These are phyloP conservation scores for Pardosa pseudoannulata DNA, from an alignment of 2,888 invertebrate species.

Conservation along the genomic window DNA sequence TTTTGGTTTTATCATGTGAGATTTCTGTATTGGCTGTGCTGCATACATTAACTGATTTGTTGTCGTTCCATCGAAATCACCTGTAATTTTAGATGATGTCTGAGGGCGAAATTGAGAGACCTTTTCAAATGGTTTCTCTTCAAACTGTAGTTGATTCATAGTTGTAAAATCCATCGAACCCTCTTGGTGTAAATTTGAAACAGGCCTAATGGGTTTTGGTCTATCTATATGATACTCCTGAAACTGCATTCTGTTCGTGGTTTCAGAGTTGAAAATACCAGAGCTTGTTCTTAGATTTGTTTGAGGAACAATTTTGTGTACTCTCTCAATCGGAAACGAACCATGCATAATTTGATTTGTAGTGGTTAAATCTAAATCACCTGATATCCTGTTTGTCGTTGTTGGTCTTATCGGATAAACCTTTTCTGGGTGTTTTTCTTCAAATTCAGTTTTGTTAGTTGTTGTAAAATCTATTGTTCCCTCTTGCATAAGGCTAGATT, in stretches of 20 bases:
- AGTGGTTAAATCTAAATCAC: constrained; percentile 62
- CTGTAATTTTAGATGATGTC: constrained; percentile 49
- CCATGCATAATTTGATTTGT: constrained; percentile 45
- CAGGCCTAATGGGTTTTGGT: constrained; percentile 53
- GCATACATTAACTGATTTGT: constrained; percentile 47
- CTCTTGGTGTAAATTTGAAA: constrained; percentile 42
- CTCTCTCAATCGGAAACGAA: constrained; percentile 41
- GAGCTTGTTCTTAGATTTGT: constrained; percentile 52
- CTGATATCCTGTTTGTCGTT: constrained; percentile 32
- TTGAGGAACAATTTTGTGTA: constrained; percentile 58
- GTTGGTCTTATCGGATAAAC: constrained; percentile 51
- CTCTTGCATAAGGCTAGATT: constrained; percentile 68
- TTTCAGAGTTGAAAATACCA: constrained; percentile 48
- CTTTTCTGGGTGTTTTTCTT: constrained; percentile 45
- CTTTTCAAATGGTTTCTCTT: constrained; percentile 57
- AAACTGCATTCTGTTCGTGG: constrained; percentile 57
- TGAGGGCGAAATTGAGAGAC: constrained; percentile 48
- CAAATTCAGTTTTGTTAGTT: constrained; percentile 48
- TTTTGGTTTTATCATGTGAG: constrained; percentile 42
- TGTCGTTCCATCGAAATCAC: constrained; percentile 70
- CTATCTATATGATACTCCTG: constrained; percentile 53
- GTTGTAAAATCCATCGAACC: constrained; percentile 62
- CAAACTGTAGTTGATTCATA: constrained; percentile 60
- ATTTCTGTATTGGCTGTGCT: constrained; percentile 15
- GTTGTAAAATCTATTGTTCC: constrained; percentile 69